Conservation (phyloP, 2,888 invertebrate genomes). For the Gerosis bhagava region DNA sequence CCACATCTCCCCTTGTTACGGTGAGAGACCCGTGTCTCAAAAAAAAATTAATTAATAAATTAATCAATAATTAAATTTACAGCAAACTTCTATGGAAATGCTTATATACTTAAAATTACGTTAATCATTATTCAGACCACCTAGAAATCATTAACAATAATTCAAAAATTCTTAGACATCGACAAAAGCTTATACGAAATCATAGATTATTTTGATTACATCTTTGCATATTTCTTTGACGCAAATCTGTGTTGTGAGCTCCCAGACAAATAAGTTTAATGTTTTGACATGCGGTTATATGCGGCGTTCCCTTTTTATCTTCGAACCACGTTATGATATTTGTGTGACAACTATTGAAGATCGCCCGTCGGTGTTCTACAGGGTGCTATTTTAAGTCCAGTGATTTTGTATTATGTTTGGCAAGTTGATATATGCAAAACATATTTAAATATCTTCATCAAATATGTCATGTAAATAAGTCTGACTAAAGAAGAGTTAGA, state of each 20-base stretch:
- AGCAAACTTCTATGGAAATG: not conserved
- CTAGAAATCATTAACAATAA: constrained; percentile 2
- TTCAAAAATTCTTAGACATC: constrained; percentile 14
- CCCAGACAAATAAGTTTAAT: constrained; percentile 22
- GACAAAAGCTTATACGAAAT: constrained; percentile 5
- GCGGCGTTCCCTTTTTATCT: constrained; percentile 21
- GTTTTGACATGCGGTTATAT: constrained; percentile 11
- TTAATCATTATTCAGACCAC: constrained; percentile 8
- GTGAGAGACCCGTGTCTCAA: too few species aligned
- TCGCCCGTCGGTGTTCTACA: not conserved
- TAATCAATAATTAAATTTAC: not conserved
- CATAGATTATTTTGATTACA: constrained; percentile 11
- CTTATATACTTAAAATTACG: constrained; percentile 5
- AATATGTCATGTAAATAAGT: too few species aligned
- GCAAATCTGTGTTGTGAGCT: constrained; percentile 20
- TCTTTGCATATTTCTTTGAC: constrained; percentile 15
- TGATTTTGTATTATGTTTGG: too few species aligned
- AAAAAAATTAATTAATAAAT: not conserved
- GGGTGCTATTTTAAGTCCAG: not conserved
- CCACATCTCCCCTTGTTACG: too few species aligned
- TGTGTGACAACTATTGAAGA: constrained; percentile 9
- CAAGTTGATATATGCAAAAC: too few species aligned
- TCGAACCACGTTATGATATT: constrained; percentile 2
- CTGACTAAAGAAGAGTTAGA: too few species aligned
- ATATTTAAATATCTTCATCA: too few species aligned